These are phyloP conservation scores for Protodeltote pygarga DNA, from an alignment of 2,888 invertebrate species.

Conservation along the genomic window DNA sequence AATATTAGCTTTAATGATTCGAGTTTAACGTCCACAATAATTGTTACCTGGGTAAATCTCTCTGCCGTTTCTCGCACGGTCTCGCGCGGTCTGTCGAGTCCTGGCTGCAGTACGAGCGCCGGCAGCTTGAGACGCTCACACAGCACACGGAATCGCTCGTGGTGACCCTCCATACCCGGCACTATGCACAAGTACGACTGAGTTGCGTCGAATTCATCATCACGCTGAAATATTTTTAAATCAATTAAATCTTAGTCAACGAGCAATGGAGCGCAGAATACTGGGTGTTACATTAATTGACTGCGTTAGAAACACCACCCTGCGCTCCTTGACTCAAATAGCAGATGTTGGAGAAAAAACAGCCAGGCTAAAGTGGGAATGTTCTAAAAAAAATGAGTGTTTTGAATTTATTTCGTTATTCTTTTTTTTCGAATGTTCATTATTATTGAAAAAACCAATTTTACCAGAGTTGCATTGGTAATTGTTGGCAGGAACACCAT, in stretches of 20 bases:
- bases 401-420: not conserved
- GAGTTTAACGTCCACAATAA: no score
- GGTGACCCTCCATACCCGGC: conserved; percentile 66
- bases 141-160: conserved; percentile 50
- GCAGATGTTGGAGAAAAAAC: no score
- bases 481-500: conserved; percentile 58
- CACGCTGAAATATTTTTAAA: no score
- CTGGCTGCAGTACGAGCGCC: conserved; percentile 60
- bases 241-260: no score
- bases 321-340: no score
- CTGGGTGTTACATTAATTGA: no score
- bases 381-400: not conserved
- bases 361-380: not conserved
- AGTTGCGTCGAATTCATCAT: conserved; percentile 54
- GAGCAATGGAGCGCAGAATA: no score
- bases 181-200: conserved; percentile 55
- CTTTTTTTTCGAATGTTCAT: not conserved
- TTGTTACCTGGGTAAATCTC: conserved; percentile 59
- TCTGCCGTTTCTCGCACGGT: conserved; percentile 56
- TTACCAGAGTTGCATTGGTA: not conserved
- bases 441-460: not conserved
- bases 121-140: conserved; percentile 61
- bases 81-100: conserved; percentile 55
- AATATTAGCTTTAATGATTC: no score
- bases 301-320: no score